These are phyloP conservation scores for Myiozetetes cayanensis DNA, from an alignment of 2,113 vertebrate species.

Conservation along the genomic window DNA sequence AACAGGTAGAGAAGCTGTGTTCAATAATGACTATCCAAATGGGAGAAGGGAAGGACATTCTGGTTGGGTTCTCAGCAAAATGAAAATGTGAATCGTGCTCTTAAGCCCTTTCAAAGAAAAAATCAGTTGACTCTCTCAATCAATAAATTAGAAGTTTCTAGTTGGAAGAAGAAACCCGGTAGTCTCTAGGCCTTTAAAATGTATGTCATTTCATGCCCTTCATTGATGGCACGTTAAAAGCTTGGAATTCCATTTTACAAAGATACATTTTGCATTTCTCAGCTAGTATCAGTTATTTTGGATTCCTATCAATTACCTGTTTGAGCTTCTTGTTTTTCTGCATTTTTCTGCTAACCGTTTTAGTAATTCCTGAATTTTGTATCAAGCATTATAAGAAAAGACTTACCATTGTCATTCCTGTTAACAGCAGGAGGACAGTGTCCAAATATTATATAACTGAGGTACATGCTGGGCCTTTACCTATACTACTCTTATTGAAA, in stretches of 20 bases:
- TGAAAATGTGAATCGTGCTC: not conserved
- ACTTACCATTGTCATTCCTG: constrained; percentile 22
- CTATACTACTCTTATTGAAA: not conserved
- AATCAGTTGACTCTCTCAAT: not conserved
- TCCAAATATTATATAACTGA: not conserved
- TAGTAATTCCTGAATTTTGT: constrained; percentile 45
- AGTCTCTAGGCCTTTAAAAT: not conserved
- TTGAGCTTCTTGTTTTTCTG: not conserved
- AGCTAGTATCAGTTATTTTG: not conserved
- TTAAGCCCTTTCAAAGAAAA: not conserved
- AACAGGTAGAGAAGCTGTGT: not conserved
- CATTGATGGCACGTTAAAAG: not conserved
- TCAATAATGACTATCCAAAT: not conserved
- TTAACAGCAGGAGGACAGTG: not conserved
- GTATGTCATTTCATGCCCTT: not conserved
- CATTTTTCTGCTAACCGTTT: not conserved
- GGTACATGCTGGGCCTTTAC: not conserved
- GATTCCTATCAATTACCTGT: not conserved
- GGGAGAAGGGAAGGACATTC: not conserved
- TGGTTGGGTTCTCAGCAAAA: not conserved
- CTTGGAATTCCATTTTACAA: not conserved
- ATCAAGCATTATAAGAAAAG: constrained; percentile 37
- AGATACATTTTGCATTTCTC: not conserved
- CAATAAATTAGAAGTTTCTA: not conserved
- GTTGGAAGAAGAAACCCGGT: not conserved